Evolutionary conservation across 1,140 invertebrate genomes (phyloP).

Genomic region (Metaphire vulgaris): DNA sequence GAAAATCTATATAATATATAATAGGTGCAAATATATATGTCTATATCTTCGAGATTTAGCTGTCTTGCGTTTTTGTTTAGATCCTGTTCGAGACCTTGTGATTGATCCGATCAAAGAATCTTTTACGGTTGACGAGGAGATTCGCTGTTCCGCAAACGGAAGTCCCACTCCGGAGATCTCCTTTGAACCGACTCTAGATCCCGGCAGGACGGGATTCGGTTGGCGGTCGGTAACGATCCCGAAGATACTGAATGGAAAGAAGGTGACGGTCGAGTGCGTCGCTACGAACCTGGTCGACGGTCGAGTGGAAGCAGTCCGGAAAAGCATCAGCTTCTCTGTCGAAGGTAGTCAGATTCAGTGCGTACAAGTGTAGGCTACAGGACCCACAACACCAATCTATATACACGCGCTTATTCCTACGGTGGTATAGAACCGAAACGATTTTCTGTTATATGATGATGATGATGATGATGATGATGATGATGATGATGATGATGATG

Average conservation of each 20-base stretch:
- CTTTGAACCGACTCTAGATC: background rate
- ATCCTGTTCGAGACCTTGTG: background rate
- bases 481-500: background rate
- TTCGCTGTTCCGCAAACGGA: background rate
- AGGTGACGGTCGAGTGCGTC: background rate
- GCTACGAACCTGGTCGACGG: background rate
- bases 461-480: constrained; percentile 2
- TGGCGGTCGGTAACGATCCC: background rate
- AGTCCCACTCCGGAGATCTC: background rate
- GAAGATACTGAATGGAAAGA: background rate
- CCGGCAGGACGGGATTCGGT: background rate
- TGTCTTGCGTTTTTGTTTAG: too few relatives aligned
- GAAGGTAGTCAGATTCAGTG: background rate
- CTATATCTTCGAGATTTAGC: too few relatives aligned
- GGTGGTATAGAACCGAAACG: too few relatives aligned
- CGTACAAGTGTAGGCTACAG: too few relatives aligned
- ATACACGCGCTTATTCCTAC: too few relatives aligned
- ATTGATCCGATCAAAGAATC: background rate
- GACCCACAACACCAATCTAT: too few relatives aligned
- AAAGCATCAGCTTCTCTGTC: background rate
- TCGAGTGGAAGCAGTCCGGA: background rate
- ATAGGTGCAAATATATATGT: too few relatives aligned
- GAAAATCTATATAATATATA: too few relatives aligned
- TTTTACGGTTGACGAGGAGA: background rate
- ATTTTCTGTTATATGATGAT: too few relatives aligned